Base-by-base conservation (phyloP, 1,140 invertebrate genomes). In the Archivesica marissinica region DNA sequence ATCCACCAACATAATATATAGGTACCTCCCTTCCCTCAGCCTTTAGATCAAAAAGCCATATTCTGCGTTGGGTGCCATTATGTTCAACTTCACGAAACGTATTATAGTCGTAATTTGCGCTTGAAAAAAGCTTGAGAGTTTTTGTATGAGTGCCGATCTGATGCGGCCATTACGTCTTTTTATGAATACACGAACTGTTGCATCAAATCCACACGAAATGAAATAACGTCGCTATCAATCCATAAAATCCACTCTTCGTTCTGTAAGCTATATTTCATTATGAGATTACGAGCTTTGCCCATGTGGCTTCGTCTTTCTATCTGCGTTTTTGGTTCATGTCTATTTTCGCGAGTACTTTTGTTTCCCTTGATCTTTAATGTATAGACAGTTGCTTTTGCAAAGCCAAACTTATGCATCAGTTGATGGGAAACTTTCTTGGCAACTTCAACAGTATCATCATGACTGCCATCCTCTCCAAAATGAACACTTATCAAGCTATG, bases 1-100 rank as follows among this genome's bases (percentile, higher is more conserved):
- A 92, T 0, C 91, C 92, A 28, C 92, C 92, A 6, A 93, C 92
- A 2, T 91, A 91, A 87, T 93, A 91, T 30, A 93, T 54, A 11
- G 86, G 85, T 0, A 92, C 92, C 20, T 91, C 84, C 2, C 88
- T 54, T 1, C 91, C 91, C 54, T 93, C 91, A 11, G 82, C 87
- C 47, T 88, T 80, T 9, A 93, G 81, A 64, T 92, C 85, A 23
- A 90, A 79, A 15, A 93, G 80, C 79, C 87, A 91, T 11, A 89
- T 72, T 23, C 92, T 70, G 25, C 33, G 33, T 30, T 59, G 54
- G 2, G n/a, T 28, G 9, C 4, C 33, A 7, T 28, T 28, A 28
- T 28, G 6, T 11, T 30, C 25, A 11, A 3, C 54, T 25, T 7
- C 33, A 25, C 33, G n/a, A 6, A 59, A 90, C 1, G 91, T 91